Conservation (phyloP, 2,797 vertebrate genomes). For the Tympanoctomys barrerae region DNA sequence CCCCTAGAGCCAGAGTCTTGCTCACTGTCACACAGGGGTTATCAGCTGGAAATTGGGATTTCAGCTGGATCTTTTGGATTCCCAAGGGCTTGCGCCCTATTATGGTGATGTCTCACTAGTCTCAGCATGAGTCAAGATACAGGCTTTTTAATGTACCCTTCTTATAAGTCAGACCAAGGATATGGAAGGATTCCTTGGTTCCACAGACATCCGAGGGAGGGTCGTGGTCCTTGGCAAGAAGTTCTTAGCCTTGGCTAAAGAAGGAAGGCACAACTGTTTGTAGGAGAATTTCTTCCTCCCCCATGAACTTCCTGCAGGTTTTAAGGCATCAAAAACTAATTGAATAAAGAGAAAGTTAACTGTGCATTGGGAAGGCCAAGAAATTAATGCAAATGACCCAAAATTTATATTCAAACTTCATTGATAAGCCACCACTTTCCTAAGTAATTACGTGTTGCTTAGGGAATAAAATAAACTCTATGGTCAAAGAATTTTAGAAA, state of each 20-base stretch:
- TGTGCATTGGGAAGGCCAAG: not conserved
- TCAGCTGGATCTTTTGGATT: not conserved
- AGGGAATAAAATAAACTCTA: not conserved
- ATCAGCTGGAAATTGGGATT: not conserved
- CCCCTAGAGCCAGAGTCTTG: not conserved
- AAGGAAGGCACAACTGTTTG: not conserved
- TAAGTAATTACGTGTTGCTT: conserved; percentile 2
- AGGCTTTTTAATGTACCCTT: not conserved
- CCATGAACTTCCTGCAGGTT: not conserved
- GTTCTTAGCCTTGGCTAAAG: conserved; percentile 5
- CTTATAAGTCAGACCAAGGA: not conserved
- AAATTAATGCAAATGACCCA: not conserved
- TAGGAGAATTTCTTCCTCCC: not conserved
- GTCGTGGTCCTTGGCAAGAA: not conserved
- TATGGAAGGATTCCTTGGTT: not conserved
- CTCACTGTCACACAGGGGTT: not conserved
- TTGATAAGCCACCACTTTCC: conserved; percentile 13
- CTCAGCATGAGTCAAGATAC: not conserved
- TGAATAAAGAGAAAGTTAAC: conserved; percentile 6
- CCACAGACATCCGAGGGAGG: not conserved
- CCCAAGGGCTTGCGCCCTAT: not conserved
- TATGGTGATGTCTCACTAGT: not conserved
- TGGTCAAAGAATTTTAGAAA: conserved; percentile 37
- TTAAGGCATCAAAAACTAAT: conserved; percentile 1
- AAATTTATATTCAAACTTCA: not conserved